Evolutionary conservation across 2,888 invertebrate genomes (phyloP).

Genomic region (Homarus gammarus): DNA sequence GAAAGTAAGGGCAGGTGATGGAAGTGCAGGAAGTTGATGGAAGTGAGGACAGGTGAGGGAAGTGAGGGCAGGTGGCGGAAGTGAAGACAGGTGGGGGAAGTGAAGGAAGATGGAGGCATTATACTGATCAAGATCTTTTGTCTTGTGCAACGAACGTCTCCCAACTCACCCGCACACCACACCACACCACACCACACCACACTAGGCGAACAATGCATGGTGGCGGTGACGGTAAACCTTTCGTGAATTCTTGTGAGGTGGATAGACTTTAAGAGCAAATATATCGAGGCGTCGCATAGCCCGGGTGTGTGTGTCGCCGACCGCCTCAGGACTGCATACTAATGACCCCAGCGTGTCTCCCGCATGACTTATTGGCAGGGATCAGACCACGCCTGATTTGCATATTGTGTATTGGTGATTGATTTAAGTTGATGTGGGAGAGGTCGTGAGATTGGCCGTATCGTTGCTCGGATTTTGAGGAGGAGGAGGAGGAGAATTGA

Average conservation of each 20-base stretch:
- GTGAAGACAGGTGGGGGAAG: no score
- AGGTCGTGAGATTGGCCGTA: constrained; percentile 8
- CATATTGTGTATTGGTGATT: constrained; percentile 31
- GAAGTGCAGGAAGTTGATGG: no score
- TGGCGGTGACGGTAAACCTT: not conserved
- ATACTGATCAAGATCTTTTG: no score
- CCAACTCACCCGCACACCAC: not conserved
- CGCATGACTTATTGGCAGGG: constrained; percentile 27
- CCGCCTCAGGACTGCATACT: constrained; percentile 1
- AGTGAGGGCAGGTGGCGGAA: no score
- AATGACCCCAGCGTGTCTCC: constrained; percentile 11
- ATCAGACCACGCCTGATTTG: constrained; percentile 16
- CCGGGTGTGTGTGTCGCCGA: not conserved
- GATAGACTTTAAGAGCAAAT: not conserved
- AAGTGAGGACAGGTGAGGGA: no score
- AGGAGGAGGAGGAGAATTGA: not conserved
- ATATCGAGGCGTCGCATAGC: not conserved
- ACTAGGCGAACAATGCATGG: not conserved
- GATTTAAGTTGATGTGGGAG: constrained; percentile 25
- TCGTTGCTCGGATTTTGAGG: not conserved
- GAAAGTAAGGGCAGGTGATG: no score
- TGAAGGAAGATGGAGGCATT: no score
- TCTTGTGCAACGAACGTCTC: no score
- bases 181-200: not conserved
- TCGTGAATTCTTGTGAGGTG: not conserved